A percentile compares a stretch with the other conserved stretches of the same genome.
Conservation (phyloP, 2,797 vertebrate species). For the Thripadectes ignobilis region DNA sequence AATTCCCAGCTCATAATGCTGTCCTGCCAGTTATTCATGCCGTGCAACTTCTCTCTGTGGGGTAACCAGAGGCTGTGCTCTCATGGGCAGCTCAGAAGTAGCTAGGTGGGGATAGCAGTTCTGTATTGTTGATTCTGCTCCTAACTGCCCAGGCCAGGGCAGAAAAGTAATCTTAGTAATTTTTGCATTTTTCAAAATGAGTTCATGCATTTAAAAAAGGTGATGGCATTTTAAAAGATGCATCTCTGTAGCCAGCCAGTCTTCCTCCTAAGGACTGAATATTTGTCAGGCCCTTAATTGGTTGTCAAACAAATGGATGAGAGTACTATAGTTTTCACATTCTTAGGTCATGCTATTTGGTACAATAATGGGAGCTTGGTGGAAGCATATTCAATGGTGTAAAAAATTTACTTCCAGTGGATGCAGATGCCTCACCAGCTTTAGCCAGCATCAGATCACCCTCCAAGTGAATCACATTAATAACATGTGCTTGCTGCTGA, state of each 20-base stretch:
- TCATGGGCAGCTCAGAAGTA: not conserved
- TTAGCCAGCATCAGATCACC: not conserved
- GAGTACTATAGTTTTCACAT: not conserved
- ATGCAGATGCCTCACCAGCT: not conserved
- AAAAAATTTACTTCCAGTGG: not conserved
- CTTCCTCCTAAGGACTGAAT: not conserved
- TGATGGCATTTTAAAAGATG: not conserved
- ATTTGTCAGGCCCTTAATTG: not conserved
- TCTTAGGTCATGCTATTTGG: not conserved
- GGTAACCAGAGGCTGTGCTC: not conserved
- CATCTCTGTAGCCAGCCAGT: not conserved
- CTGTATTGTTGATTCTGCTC: not conserved
- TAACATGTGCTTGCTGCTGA: not conserved
- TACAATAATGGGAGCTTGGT: not conserved
- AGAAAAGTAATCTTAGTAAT: not conserved
- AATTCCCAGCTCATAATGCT: not conserved
- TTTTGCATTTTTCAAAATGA: not conserved
- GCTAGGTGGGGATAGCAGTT: not conserved
- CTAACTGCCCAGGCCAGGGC: not conserved
- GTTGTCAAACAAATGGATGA: not conserved
- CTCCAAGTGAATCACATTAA: not conserved
- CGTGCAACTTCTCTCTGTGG: not conserved
- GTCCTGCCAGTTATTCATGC: not conserved
- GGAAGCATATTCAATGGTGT: not conserved
- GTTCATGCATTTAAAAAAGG: not conserved